These are phyloP conservation scores for Nesometra sesokonis DNA, from an alignment of 35 echinoderm and acorn worm genomes.

Conservation along the genomic window DNA sequence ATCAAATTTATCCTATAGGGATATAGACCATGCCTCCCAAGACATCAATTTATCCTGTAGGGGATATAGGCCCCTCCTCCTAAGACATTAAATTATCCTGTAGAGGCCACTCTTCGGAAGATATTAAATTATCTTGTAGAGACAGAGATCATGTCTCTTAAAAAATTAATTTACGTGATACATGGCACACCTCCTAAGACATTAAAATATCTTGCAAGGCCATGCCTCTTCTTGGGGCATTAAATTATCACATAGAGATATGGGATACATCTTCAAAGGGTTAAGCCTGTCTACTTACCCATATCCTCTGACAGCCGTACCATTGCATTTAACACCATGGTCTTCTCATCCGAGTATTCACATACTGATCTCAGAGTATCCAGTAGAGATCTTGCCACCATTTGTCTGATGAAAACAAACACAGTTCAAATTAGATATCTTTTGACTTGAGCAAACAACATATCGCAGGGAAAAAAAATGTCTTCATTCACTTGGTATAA, in stretches of 20 bases:
- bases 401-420: slow-evolving; percentile 57
- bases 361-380: slow-evolving; percentile 71
- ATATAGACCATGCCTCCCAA: too few species aligned
- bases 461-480: not conserved
- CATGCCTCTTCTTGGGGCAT: too few species aligned
- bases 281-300: too few species aligned
- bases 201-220: not conserved
- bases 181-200: not conserved
- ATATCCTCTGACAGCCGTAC: slow-evolving; percentile 78
- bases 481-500: not conserved
- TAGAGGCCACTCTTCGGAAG: too few species aligned
- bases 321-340: slow-evolving; percentile 65
- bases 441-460: not conserved
- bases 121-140: too few species aligned
- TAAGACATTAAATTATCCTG: too few species aligned
- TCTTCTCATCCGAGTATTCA: slow-evolving; percentile 56
- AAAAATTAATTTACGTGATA: not conserved
- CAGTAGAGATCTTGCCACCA: slow-evolving; percentile 73
- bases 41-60: too few species aligned
- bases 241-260: too few species aligned
- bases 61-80: too few species aligned
- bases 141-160: not conserved
- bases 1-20: too few species aligned
- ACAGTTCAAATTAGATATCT: not conserved
- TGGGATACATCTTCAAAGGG: too few species aligned